These are phyloP conservation scores for Gobiocypris rarus DNA, from an alignment of 2,113 vertebrate genomes.

Conservation along the genomic window DNA sequence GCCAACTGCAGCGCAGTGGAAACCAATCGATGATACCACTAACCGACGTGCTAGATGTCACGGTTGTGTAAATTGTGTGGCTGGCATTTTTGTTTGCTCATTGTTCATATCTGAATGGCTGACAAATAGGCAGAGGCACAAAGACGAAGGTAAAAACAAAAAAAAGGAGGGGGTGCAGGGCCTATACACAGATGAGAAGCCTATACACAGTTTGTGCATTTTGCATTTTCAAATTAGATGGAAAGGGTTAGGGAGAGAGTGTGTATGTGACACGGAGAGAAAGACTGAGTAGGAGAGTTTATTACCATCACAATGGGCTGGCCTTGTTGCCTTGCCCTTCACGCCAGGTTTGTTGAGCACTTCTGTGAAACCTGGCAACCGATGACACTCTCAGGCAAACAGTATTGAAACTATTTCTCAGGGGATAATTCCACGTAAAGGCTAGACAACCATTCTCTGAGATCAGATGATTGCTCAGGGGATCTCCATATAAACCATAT, in stretches of 20 bases:
- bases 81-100: slow-evolving; percentile 31
- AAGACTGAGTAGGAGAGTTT: slow-evolving; percentile 31
- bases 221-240: slow-evolving; percentile 36
- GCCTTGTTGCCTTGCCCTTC: slow-evolving; percentile 50
- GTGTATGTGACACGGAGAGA: neutral
- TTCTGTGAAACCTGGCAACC: slow-evolving; percentile 68
- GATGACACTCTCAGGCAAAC: slow-evolving; percentile 29
- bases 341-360: slow-evolving; percentile 48
- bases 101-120: slow-evolving; percentile 50
- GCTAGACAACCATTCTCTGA: neutral
- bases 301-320: slow-evolving; percentile 69
- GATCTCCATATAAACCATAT: neutral
- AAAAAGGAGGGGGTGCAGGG: neutral
- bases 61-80: slow-evolving; percentile 17
- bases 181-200: slow-evolving; percentile 13
- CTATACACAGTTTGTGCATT: slow-evolving; percentile 3
- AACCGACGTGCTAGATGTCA: neutral
- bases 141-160: slow-evolving; percentile 31
- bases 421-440: neutral
- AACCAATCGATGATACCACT: neutral
- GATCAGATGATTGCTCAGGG: neutral
- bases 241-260: slow-evolving; percentile 6
- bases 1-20: neutral
- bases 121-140: slow-evolving; percentile 31
- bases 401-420: slow-evolving; percentile 11